Conservation (phyloP, 2,888 invertebrate genomes). For the Chironomus riparius region DNA sequence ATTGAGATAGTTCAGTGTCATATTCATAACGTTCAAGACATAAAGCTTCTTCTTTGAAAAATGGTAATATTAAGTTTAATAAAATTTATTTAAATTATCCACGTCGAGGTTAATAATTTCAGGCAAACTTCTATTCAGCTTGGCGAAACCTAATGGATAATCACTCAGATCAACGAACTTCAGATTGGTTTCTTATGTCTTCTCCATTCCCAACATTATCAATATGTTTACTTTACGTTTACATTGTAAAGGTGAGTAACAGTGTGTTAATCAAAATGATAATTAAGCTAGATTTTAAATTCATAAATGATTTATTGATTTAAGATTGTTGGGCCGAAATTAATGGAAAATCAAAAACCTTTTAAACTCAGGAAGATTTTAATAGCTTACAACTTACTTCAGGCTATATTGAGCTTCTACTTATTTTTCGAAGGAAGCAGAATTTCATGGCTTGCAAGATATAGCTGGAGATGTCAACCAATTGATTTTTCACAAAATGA, state of each 20-base stretch:
- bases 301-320: background rate
- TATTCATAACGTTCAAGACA: too few species aligned
- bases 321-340: constrained; percentile 64
- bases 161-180: constrained; percentile 74
- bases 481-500: constrained; percentile 77
- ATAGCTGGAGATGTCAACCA: constrained; percentile 77
- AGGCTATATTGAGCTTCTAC: constrained; percentile 84
- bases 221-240: constrained; percentile 75
- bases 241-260: constrained; percentile 58
- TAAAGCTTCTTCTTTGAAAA: too few species aligned
- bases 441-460: constrained; percentile 69
- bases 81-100: background rate
- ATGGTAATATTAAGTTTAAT: background rate
- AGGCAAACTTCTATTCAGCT: constrained; percentile 36
- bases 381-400: constrained; percentile 72
- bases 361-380: constrained; percentile 58
- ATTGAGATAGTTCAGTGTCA: too few species aligned
- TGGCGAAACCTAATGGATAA: constrained; percentile 43
- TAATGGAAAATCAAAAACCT: constrained; percentile 86
- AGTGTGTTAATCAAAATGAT: background rate
- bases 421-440: constrained; percentile 79
- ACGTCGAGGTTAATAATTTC: background rate
- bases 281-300: too few species aligned
- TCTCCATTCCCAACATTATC: constrained; percentile 77
- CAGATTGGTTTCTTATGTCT: constrained; percentile 81